phyloP scores from a whole-genome alignment of 2,888 invertebrate genomes.

The Geotrupes spiniger region DNA sequence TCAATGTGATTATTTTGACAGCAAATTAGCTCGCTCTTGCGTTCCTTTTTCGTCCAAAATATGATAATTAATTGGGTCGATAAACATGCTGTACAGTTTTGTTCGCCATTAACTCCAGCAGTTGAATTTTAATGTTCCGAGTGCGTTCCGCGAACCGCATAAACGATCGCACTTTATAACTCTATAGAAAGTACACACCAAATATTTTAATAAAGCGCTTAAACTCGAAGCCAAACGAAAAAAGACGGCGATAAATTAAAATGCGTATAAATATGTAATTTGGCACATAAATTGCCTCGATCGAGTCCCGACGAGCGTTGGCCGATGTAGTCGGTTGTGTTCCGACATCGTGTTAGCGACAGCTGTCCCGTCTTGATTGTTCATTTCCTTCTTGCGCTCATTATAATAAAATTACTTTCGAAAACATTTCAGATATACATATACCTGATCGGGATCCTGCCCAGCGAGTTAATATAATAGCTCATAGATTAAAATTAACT shows the following conservation, averaged over 20 bases:
- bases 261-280: slow-evolving; percentile 4
- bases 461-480: slow-evolving; percentile 12
- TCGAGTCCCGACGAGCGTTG: not conserved
- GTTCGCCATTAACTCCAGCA: no score
- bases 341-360: slow-evolving; percentile 24
- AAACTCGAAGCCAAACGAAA: not conserved
- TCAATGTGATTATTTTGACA: no score
- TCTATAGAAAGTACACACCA: no score
- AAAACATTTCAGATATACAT: slow-evolving; percentile 19
- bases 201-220: no score
- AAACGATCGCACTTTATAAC: no score
- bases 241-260: slow-evolving; percentile 1
- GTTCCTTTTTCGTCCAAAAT: no score
- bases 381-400: slow-evolving; percentile 32
- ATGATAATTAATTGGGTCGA: no score
- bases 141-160: no score
- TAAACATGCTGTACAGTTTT: no score
- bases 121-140: no score
- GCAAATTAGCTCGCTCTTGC: no score
- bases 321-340: not conserved
- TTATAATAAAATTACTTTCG: slow-evolving; percentile 31
- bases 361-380: slow-evolving; percentile 33
- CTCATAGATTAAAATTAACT: slow-evolving; percentile 14
- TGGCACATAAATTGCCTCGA: slow-evolving; percentile 2
- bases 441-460: slow-evolving; percentile 13